Evolutionary conservation across 2,113 vertebrate genomes (phyloP), one percentile per base, ranked within the genome.

Genomic region (Tylochromis polylepis): DNA sequence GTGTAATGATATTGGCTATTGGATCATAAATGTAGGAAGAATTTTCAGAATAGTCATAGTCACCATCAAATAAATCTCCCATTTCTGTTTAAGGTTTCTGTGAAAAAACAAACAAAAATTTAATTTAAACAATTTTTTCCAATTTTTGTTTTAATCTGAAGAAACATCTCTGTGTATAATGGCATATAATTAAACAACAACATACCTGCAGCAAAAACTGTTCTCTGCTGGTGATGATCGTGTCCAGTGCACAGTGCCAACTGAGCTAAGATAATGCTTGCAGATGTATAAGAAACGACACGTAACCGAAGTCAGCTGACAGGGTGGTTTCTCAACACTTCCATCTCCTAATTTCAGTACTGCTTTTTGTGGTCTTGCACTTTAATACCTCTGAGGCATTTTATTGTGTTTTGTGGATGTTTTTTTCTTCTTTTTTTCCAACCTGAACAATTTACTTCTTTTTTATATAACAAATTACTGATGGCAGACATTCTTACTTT

Each of bases 321-420:
- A 0, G 5, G 5, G 38, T 9, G 34, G 65, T 95, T 92, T 93
- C 88, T 65, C 89, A 94, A 94, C 12, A 91, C 65, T 55, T 87
- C 85, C 85, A 85, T 78, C 83, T 85, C 51, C 49, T 15, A 2
- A 83, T 94, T 94, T 95, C 93, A 95, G 72, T 94, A 91, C 94
- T 94, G 90, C 92, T 91, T 93, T 94, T 88, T 91, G 41, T 83
- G 3, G 5, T 34, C 9, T 56, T 77, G 11, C n/a, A 53, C 9
- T 53, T 15, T 11, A 11, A 59, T 29, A 51, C n/a, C 8, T 83
- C 6, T 24, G 8, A 41, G 10, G 2, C 9, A 11, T 60, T 22
- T 29, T 5, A 7, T 49, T 27, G 15, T 2, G 22, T 6, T 65
- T 46, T 62, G 12, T 58, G 11, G 14, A 36, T 46, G 8, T 38